Base-by-base conservation (phyloP, 2,888 invertebrate species). In the Erebia epiphron region DNA sequence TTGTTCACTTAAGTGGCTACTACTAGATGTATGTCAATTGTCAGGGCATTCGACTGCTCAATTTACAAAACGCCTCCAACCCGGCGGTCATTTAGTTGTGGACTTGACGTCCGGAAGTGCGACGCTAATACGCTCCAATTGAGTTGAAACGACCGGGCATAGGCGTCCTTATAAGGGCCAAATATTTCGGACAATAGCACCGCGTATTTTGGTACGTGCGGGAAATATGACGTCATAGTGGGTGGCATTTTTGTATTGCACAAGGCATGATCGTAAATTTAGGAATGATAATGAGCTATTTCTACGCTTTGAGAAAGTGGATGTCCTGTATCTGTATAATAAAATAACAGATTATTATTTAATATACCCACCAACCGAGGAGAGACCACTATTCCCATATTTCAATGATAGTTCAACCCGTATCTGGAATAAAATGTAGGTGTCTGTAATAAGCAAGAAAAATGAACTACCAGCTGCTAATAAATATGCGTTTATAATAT, bases 161-260 rank as follows among this genome's bases (percentile, higher is more conserved):
- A 67, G 68, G 64, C 66, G 73, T 63, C 75, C 74, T 72, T 75
- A 74, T 72, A 75, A 71, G 74, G 75, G 70, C 70, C 63, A 64
- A 71, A 74, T 71, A 72, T 76, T 76, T 76, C 69, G 75, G 73
- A 76, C 75, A 75, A 75, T 62, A 69, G 64, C 70, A 68, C 26
- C n/a, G 41, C 54, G 70, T 46, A 61, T 67, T 68, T 64, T 61
- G 62, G 65, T 71, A 71, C 57, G 54, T 16, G 56, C 52, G 56
- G 46, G 11, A 46, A 11, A 46, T 46, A 63, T 70, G 56, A 56
- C 54, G 61, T 58, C 54, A 66, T 60, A 49, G 60, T 49, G 57
- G 56, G 16, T 70, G 66, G 52, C 8, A 49, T 62, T 14, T 46
- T 21, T 56, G 5, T 1, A 13, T 21, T 8, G 56, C 21, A 21